Evolutionary conservation across 2,797 vertebrate genomes (phyloP).

Genomic region (Taeniopygia guttata): DNA sequence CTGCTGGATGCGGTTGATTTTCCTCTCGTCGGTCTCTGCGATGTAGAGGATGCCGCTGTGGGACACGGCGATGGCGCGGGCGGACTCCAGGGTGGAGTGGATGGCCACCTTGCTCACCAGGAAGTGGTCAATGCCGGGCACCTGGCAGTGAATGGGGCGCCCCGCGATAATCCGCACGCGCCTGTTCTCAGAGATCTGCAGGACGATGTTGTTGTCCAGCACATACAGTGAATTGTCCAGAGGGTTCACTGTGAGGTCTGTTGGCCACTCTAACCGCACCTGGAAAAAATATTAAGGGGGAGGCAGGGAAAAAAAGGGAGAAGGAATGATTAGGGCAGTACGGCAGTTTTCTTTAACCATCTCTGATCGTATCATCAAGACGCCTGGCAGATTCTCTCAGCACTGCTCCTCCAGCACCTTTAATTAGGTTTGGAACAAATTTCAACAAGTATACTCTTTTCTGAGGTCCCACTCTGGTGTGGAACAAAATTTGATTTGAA

Average conservation of each 20-base stretch:
- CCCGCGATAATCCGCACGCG: constrained; percentile 92
- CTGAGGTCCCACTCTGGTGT: background rate
- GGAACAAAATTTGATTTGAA: background rate
- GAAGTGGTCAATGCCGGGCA: constrained; percentile 92
- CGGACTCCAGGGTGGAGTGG: constrained; percentile 91
- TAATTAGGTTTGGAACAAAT: background rate
- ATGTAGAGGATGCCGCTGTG: constrained; percentile 92
- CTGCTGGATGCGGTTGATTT: constrained; percentile 96
- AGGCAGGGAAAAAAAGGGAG: background rate
- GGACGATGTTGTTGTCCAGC: constrained; percentile 97
- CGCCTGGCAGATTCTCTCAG: background rate
- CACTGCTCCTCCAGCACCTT: background rate
- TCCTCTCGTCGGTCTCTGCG: constrained; percentile 93
- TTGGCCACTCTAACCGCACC: constrained; percentile 96
- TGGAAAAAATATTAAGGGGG: constrained; percentile 44
- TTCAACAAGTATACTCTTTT: background rate
- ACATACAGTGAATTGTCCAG: constrained; percentile 95
- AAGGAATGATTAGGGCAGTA: background rate
- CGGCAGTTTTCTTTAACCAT: background rate
- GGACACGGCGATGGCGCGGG: constrained; percentile 90
- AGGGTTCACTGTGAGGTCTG: constrained; percentile 92
- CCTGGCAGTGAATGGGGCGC: constrained; percentile 95
- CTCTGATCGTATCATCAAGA: background rate
- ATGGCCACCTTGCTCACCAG: constrained; percentile 91
- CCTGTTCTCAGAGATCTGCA: constrained; percentile 89